Conservation (phyloP, 1,140 invertebrate genomes). For the Aphaenogaster rudis region DNA sequence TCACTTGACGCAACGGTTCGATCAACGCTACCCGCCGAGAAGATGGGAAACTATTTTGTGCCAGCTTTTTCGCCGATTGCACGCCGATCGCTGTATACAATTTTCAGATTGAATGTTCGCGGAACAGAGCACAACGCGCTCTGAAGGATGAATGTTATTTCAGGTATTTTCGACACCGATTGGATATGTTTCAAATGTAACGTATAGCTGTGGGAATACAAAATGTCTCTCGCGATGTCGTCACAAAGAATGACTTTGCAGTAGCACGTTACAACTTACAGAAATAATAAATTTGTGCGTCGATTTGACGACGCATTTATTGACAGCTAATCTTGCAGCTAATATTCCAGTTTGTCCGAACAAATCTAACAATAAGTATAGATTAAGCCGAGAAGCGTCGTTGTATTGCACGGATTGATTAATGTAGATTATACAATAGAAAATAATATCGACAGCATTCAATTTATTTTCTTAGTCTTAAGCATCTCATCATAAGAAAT, state of each 20-base stretch:
- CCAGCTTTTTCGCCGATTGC: conserved; percentile 57
- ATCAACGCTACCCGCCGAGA: conserved; percentile 61
- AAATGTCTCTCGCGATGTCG: neutral
- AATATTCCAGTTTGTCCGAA: neutral
- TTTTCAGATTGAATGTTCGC: conserved; percentile 63
- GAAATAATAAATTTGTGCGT: neutral
- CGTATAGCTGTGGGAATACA: conserved; percentile 11
- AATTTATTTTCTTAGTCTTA: neutral
- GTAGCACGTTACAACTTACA: neutral
- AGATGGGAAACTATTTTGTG: conserved; percentile 63
- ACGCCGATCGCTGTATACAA: conserved; percentile 60
- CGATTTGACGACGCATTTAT: neutral
- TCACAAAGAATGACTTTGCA: conserved; percentile 6
- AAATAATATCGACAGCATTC: neutral
- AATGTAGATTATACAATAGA: neutral
- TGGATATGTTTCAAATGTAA: conserved; percentile 57
- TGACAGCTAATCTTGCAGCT: neutral
- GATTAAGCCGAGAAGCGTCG: neutral
- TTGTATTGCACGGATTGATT: neutral
- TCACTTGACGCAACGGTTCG: conserved; percentile 64
- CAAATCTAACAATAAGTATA: neutral
- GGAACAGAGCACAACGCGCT: conserved; percentile 22
- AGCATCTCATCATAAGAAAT: neutral
- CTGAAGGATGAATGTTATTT: conserved; percentile 54
- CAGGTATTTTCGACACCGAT: conserved; percentile 48